Percentiles rank a stretch among this genome's conserved stretches.
Evolutionary conservation across 2,113 vertebrate genomes (phyloP).

Genomic region (Sinocyclocheilus grahami): DNA sequence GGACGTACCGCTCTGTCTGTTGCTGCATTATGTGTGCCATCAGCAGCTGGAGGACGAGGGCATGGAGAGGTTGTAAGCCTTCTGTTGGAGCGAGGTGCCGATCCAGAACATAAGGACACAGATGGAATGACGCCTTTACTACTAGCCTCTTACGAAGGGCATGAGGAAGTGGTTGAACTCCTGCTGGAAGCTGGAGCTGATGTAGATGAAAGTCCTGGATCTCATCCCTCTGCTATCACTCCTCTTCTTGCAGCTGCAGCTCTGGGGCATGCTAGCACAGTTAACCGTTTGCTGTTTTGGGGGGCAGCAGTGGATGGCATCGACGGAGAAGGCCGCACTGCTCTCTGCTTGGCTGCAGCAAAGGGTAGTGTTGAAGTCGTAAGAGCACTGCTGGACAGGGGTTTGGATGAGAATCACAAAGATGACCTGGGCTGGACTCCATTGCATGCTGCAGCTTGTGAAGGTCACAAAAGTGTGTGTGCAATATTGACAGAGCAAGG

Average conservation of each 20-base stretch:
- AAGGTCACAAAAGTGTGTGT: constrained; percentile 77
- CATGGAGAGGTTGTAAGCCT: constrained; percentile 72
- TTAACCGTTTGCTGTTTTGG: constrained; percentile 79
- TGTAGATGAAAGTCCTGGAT: constrained; percentile 73
- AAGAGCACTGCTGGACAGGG: constrained; percentile 74
- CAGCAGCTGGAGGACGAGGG: constrained; percentile 66
- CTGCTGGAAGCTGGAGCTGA: constrained; percentile 81
- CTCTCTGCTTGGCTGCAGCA: constrained; percentile 77
- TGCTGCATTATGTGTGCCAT: constrained; percentile 77
- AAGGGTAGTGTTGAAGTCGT: constrained; percentile 76
- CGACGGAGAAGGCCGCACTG: constrained; percentile 79
- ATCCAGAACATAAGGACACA: constrained; percentile 74
- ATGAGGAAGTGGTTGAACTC: constrained; percentile 77
- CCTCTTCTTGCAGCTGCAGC: constrained; percentile 78
- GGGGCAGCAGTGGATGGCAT: constrained; percentile 77
- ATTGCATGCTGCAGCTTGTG: constrained; percentile 79
- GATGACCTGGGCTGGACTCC: constrained; percentile 84
- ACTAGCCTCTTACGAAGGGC: constrained; percentile 79
- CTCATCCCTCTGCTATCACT: constrained; percentile 65
- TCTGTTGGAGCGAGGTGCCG: constrained; percentile 76
- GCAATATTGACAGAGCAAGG: constrained; percentile 74
- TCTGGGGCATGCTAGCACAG: constrained; percentile 76
- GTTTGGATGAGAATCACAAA: constrained; percentile 82
- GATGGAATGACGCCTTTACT: constrained; percentile 81
- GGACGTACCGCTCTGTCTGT: constrained; percentile 79